Conservation (phyloP, 2,113 vertebrate species). For the Pygoscelis adeliae region DNA sequence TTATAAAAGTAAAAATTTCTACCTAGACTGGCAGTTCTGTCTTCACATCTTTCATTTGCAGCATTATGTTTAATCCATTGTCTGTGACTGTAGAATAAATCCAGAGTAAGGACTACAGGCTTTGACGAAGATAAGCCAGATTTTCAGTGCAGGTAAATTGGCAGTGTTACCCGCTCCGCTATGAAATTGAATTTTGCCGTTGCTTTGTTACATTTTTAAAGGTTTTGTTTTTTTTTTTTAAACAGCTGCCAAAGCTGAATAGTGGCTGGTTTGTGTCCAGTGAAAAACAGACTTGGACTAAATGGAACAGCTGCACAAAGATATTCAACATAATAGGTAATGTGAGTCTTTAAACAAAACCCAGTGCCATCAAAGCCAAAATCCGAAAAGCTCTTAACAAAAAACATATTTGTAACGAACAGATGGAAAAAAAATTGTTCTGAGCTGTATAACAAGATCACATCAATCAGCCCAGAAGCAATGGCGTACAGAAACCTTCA, state of each 20-base stretch:
- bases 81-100: not conserved
- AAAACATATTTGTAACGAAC: not conserved
- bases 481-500: not conserved
- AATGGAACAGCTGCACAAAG: not conserved
- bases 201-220: not conserved
- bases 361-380: conserved; percentile 1
- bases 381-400: not conserved
- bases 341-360: not conserved
- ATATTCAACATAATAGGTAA: not conserved
- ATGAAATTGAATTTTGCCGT: not conserved
- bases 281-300: not conserved
- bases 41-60: not conserved
- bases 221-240: not conserved
- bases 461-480: not conserved
- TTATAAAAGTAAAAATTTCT: not conserved
- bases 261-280: not conserved
- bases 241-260: not conserved
- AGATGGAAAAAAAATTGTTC: not conserved
- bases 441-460: not conserved
- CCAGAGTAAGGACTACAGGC: not conserved
- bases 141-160: not conserved
- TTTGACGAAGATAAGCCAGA: not conserved
- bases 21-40: not conserved
- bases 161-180: not conserved
- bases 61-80: not conserved